Conservation (phyloP, 2,113 vertebrate genomes). For the Orthonyx spaldingii region DNA sequence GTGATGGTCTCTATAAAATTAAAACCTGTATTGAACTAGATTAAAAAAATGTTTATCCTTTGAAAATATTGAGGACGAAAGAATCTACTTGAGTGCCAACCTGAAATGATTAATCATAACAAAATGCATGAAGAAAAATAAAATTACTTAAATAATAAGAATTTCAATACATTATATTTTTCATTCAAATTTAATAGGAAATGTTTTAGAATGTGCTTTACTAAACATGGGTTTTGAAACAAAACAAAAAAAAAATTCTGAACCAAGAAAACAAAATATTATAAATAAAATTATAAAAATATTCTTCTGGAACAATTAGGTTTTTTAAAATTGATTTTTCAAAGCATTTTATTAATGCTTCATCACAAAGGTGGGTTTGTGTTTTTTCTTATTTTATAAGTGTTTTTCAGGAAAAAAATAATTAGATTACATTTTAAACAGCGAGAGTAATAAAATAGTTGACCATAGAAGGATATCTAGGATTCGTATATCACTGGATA, state of each 20-base stretch:
- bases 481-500: background rate
- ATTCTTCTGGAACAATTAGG: background rate
- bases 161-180: background rate
- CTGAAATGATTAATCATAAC: background rate
- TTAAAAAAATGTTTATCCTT: background rate
- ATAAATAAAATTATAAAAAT: background rate
- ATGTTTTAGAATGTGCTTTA: background rate
- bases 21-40: background rate
- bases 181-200: background rate
- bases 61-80: background rate
- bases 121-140: background rate
- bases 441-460: background rate
- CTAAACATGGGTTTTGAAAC: background rate
- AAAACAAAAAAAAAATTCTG: background rate
- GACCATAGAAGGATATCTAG: background rate
- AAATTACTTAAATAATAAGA: background rate
- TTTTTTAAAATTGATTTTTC: background rate
- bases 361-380: background rate
- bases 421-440: background rate
- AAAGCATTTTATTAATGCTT: background rate
- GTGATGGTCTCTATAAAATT: background rate
- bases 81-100: background rate
- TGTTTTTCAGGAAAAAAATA: background rate
- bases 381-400: background rate
- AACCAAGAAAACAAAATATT: background rate